These are phyloP conservation scores for Progne subis DNA, from an alignment of 2,113 vertebrate species.

Conservation along the genomic window DNA sequence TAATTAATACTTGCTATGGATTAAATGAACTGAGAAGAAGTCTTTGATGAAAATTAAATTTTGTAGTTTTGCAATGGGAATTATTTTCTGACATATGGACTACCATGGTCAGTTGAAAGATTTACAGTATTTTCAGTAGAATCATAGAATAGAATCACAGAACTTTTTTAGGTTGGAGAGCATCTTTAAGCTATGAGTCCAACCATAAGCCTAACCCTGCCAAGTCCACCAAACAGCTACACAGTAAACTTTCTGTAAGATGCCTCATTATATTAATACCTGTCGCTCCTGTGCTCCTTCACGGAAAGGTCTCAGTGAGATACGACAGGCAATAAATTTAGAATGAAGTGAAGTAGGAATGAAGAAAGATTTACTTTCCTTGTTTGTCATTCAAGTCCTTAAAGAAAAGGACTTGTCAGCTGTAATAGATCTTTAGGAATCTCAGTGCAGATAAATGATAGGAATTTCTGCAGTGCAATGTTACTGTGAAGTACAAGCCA, in stretches of 20 bases:
- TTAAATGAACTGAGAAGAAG: neutral
- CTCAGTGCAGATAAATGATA: neutral
- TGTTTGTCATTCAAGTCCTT: slow-evolving; percentile 49
- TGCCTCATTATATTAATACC: neutral
- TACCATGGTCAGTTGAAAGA: neutral
- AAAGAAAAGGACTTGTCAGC: neutral
- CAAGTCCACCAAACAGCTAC: neutral
- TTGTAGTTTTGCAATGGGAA: neutral
- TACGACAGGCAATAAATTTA: neutral
- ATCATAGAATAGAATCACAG: neutral
- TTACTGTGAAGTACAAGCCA: neutral
- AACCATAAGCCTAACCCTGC: neutral
- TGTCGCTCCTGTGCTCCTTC: neutral
- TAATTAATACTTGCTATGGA: neutral
- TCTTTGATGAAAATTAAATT: neutral
- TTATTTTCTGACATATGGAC: neutral
- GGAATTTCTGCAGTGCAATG: neutral
- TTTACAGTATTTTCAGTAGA: neutral
- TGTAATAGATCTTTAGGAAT: slow-evolving; percentile 2
- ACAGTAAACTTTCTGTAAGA: neutral
- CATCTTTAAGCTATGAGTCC: neutral
- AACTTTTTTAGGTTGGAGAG: neutral
- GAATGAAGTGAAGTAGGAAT: slow-evolving; percentile 41
- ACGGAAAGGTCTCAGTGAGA: neutral
- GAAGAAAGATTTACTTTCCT: neutral